Evolutionary conservation across 2,113 vertebrate genomes (phyloP).

Genomic region (Lepisosteus osseus): DNA sequence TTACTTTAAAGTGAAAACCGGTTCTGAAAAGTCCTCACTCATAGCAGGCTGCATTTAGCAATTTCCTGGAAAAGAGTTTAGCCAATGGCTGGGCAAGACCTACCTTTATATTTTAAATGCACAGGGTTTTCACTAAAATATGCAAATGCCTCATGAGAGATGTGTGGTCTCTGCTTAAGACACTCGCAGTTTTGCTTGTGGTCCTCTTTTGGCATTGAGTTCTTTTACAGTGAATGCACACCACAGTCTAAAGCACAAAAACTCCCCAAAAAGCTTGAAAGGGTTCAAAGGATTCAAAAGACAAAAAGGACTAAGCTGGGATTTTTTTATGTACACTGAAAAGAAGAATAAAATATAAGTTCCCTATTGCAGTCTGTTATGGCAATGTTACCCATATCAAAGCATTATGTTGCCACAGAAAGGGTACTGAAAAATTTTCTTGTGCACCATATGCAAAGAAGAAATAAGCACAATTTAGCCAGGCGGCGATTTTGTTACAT

Average conservation of each 20-base stretch:
- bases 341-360: constrained; percentile 99
- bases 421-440: constrained; percentile 76
- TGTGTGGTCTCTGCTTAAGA: constrained; percentile 98
- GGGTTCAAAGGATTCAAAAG: constrained; percentile 99
- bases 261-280: constrained; percentile 96
- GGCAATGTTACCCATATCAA: constrained; percentile 89
- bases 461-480: constrained; percentile 79
- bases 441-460: constrained; percentile 83
- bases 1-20: constrained; percentile 26
- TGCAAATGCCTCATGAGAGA: constrained; percentile 90
- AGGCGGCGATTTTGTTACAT: constrained; percentile 85
- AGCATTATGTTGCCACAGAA: constrained; percentile 82
- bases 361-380: constrained; percentile 91
- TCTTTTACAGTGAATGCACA: constrained; percentile 98
- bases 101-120: constrained; percentile 74
- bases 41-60: constrained; percentile 32
- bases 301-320: constrained; percentile 99
- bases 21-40: constrained; percentile 34
- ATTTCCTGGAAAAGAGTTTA: constrained; percentile 44
- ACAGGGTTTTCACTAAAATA: constrained; percentile 85
- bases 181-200: constrained; percentile 97
- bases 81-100: constrained; percentile 58
- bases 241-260: constrained; percentile 93
- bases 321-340: constrained; percentile 99
- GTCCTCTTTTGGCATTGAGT: constrained; percentile 95